Evolutionary conservation across 2,888 invertebrate genomes (phyloP).

Genomic region (Rhagonycha fulva): DNA sequence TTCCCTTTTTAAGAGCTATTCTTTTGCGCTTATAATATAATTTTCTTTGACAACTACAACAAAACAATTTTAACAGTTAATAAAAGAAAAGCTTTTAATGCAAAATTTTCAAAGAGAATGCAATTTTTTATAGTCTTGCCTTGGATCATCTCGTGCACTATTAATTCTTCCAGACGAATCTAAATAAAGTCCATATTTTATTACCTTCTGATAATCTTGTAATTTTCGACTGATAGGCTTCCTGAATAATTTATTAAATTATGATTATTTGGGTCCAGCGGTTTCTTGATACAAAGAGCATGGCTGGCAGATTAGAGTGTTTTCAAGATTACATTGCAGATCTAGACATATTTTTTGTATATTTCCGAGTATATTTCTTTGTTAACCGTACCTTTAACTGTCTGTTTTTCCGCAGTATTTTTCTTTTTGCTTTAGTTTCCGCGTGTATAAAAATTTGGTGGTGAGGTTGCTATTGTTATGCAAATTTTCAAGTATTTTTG

Average conservation of each 20-base stretch:
- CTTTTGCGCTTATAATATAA: background rate
- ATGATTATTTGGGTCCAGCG: background rate
- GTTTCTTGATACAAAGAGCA: background rate
- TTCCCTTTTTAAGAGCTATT: background rate
- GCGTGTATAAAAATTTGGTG: background rate
- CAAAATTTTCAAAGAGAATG: background rate
- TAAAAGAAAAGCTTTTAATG: conserved; percentile 1
- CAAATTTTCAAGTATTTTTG: background rate
- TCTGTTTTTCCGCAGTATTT: background rate
- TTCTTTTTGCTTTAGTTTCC: background rate
- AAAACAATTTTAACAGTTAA: conserved; percentile 3
- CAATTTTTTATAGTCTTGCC: background rate
- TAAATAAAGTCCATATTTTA: background rate
- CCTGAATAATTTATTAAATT: background rate
- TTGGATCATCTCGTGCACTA: background rate
- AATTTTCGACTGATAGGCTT: background rate
- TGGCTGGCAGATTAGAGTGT: background rate
- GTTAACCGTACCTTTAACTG: background rate
- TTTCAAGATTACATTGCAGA: background rate
- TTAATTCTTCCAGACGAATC: background rate
- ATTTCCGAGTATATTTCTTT: background rate
- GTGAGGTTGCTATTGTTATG: background rate
- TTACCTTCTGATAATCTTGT: background rate
- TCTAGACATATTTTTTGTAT: background rate
- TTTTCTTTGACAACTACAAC: conserved; percentile 1